A percentile compares a stretch with the other conserved stretches of the same genome.
These are phyloP conservation scores for Hyalella azteca DNA, from an alignment of 2,888 invertebrate species.

Conservation along the genomic window DNA sequence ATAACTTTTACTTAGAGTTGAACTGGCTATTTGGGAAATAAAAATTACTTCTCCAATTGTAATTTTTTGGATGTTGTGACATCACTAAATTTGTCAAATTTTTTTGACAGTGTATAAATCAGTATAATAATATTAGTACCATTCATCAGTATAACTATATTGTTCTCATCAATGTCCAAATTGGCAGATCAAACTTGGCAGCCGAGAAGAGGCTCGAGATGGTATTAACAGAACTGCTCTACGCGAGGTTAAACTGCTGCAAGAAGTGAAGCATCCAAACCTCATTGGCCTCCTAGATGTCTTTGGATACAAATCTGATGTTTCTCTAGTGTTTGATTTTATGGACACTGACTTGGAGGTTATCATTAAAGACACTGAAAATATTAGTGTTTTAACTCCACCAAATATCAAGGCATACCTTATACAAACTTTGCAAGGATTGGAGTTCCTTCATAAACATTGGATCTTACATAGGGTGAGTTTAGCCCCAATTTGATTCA, in stretches of 20 bases:
- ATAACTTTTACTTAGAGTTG: no score
- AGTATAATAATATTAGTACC: no score
- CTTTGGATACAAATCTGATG: conserved; percentile 97
- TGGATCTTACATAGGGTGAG: conserved; percentile 83
- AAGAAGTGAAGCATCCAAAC: conserved; percentile 93
- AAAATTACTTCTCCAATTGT: background rate
- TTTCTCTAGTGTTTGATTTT: conserved; percentile 97
- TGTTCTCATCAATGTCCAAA: no score
- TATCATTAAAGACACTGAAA: conserved; percentile 76
- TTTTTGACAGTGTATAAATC: no score
- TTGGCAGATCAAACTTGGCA: conserved; percentile 86
- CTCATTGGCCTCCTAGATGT: conserved; percentile 91
- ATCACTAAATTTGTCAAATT: no score
- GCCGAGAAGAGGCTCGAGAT: conserved; percentile 90
- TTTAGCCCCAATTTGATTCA: no score
- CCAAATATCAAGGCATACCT: conserved; percentile 94
- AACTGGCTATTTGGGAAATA: no score
- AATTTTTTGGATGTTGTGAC: no score
- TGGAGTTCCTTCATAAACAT: conserved; percentile 92
- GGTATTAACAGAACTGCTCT: conserved; percentile 98
- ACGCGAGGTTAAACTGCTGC: conserved; percentile 95
- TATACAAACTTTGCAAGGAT: conserved; percentile 90
- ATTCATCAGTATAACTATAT: no score
- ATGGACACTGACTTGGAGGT: conserved; percentile 99
- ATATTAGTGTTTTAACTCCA: conserved; percentile 80